Conservation (phyloP, 2,113 vertebrate species). For the Thunnus thynnus region DNA sequence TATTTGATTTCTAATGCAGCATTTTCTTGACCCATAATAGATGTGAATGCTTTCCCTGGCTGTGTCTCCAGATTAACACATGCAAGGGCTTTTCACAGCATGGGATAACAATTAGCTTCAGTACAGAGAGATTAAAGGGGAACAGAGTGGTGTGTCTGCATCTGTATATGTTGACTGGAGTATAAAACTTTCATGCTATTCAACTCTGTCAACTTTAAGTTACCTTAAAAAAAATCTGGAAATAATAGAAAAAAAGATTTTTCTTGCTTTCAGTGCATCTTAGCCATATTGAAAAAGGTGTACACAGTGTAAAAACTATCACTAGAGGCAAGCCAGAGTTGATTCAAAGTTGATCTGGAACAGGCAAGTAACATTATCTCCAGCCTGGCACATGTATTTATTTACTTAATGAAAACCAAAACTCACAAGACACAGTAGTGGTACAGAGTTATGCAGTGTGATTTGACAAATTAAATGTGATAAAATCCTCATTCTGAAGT, state of each 20-base stretch:
- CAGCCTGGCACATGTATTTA: neutral
- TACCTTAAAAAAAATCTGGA: neutral
- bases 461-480: constrained; percentile 44
- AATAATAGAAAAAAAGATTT: too few relatives aligned
- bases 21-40: constrained; percentile 30
- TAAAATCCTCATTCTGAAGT: constrained; percentile 23
- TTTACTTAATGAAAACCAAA: neutral
- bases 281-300: neutral
- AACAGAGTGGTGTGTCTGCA: neutral
- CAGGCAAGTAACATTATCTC: neutral
- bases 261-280: too few relatives aligned
- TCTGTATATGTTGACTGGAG: neutral
- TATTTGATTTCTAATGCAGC: constrained; percentile 38
- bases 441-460: neutral
- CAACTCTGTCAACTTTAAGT: neutral
- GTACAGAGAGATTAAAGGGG: constrained; percentile 24
- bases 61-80: constrained; percentile 24
- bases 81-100: constrained; percentile 25
- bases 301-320: too few relatives aligned
- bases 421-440: neutral
- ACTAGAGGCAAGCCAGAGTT: too few relatives aligned
- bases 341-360: neutral
- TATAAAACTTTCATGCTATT: neutral
- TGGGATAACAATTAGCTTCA: constrained; percentile 43
- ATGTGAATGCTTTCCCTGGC: constrained; percentile 19